Base-by-base conservation (phyloP, 2,797 vertebrate species). In the Crossoptilon crossoptilon region DNA sequence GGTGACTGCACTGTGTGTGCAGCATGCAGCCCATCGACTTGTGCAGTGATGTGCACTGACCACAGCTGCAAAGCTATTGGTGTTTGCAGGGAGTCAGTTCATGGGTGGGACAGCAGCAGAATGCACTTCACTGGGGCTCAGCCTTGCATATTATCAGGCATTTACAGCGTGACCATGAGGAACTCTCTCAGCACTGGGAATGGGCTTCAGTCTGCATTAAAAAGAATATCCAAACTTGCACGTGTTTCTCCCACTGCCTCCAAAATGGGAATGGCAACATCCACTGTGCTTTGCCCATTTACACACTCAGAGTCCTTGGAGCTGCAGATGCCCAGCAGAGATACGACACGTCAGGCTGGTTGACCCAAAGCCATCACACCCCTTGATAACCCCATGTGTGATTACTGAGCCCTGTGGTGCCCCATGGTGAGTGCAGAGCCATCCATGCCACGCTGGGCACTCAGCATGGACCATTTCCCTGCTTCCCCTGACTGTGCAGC, bases 311-410 rank as follows among this genome's bases (percentile, higher is more conserved):
- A 51, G 35, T 1, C 35, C 2, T 33, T 4, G 56, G 22, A 6
- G 49, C 2, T 67, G 43, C 76, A 70, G 66, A 4, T 43, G 51
- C 51, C 43, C 37, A 24, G 2, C 33, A 23, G 63, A 35, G 56
- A 3, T 8, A 14, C 0, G 4, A 12, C 4, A 2, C 4, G 5
- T 3, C 14, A 21, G 15, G 18, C 8, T 39, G 0, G 14, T 35
- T 14, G 39, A 31, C 19, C 23, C 46, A 11, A 22, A 63, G 26
- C 29, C 56, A 3, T 13, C 6, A 22, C 51, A 35, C 9, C 76
- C 58, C 46, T 9, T 1, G 4, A 2, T 2, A 29, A 14, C 79
- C 22, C 39, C 1, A 0, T 6, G 63, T 62, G 19, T 22, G 3
- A 43, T 3, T 56, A 1, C 60, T 27, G 63, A 64, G 67, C 13